Evolutionary conservation across 2,113 vertebrate species (phyloP), one percentile per base, ranked within the genome.

Genomic region (Thermophis baileyi): DNA sequence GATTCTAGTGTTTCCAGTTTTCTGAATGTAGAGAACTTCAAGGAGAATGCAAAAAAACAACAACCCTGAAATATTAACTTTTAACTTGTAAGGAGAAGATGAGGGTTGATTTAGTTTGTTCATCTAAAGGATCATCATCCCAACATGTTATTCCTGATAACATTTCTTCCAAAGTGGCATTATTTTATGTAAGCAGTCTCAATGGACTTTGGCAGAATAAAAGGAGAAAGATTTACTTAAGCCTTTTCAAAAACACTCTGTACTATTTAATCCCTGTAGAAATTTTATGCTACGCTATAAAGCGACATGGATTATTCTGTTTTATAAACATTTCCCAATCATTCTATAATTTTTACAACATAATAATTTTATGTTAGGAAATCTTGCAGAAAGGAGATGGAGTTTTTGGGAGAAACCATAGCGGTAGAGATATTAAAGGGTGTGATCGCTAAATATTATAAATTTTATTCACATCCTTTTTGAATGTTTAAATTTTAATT

Each of bases 381-480:
- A 87, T 49, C 22, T 50, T 11, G 11, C 25, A 87, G 49, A 87
- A 50, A 50, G 4, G 44, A 87, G 11, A 8, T 47, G 89, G 46
- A 74, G 46, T 18, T 47, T 20, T 6, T 9, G 24, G 35, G 3
- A 50, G 14, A 50, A 50, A 87, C n/a, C 3, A 14, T 0, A 0
- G 8, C 6, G 54, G 11, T 0, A 6, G 1, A 20, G 85, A 0
- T 69, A n/a, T 0, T 0, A 60, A 51, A 25, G 40, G 8, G 35
- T 3, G 9, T 14, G n/a, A 27, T 18, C 4, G 49, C 3, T 0
- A 3, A 16, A 0, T 24, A 18, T 0, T 0, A 14, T 69, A 22
- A 40, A 74, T 90, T 47, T 30, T 47, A 51, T 50, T 49, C n/a
- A 24, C 11, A 0, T 4, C 0, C 63, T 51, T 22, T 47, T 40